A percentile compares a stretch with the other conserved stretches of the same genome.
Evolutionary conservation across 1,140 invertebrate genomes (phyloP).

Genomic region (Phortica variegata): DNA sequence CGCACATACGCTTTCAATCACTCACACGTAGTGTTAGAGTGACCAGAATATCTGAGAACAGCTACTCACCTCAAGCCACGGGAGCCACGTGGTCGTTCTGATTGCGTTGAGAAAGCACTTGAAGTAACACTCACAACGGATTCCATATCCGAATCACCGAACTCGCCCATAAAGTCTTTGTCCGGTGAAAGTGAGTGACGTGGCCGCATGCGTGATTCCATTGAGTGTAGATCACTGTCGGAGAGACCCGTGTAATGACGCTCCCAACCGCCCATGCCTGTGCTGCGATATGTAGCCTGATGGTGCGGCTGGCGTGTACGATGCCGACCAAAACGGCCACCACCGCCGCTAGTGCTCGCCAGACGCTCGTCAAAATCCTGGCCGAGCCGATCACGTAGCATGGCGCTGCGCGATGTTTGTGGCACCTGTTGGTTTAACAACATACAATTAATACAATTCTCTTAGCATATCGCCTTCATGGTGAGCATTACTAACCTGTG

Average conservation of each 20-base stretch:
- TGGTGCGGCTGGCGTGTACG: conserved; percentile 63
- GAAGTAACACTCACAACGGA: conserved; percentile 83
- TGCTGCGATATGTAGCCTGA: conserved; percentile 70
- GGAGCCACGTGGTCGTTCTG: conserved; percentile 78
- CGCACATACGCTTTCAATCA: too few species aligned
- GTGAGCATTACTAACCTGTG: conserved; percentile 66
- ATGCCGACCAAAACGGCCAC: conserved; percentile 65
- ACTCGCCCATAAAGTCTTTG: conserved; percentile 69
- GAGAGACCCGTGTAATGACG: conserved; percentile 77
- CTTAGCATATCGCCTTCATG: neutral
- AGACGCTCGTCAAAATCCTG: conserved; percentile 85
- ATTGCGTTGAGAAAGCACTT: conserved; percentile 90
- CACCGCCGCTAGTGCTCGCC: conserved; percentile 29
- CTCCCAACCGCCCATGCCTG: conserved; percentile 71
- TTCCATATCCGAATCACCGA: conserved; percentile 85
- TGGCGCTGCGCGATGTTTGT: conserved; percentile 56
- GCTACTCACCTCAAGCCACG: conserved; percentile 67
- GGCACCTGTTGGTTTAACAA: conserved; percentile 36
- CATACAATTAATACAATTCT: too few species aligned
- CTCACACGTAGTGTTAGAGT: too few species aligned
- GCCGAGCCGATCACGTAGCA: conserved; percentile 69
- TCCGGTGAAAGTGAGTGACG: conserved; percentile 67
- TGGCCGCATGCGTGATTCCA: conserved; percentile 60
- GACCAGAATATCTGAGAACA: conserved; percentile 14
- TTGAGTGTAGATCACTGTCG: conserved; percentile 73